Conservation (phyloP, 2,797 vertebrate genomes). For the Anguilla anguilla region DNA sequence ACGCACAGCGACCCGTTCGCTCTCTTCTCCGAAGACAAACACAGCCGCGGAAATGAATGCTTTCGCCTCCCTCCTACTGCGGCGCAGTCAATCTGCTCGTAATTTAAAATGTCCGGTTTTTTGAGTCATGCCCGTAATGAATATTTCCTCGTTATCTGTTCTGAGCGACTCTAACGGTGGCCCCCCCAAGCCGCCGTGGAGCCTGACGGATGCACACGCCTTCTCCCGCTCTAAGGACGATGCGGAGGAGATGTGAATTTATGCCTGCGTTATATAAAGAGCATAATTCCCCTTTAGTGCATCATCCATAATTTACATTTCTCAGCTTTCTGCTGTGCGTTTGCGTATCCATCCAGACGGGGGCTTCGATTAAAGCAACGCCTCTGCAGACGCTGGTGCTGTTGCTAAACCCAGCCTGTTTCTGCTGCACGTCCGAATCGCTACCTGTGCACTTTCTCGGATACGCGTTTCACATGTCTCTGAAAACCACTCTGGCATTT, state of each 20-base stretch:
- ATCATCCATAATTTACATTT: slow-evolving; percentile 17
- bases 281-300: background rate
- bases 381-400: background rate
- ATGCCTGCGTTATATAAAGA: background rate
- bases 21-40: background rate
- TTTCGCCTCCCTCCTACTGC: background rate
- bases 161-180: background rate
- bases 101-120: background rate
- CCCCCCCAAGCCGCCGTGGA: background rate
- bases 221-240: background rate
- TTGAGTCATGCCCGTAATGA: background rate
- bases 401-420: background rate
- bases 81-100: background rate
- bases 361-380: background rate
- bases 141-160: background rate
- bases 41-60: background rate
- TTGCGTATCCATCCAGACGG: background rate
- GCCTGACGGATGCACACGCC: background rate
- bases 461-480: background rate
- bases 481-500: background rate
- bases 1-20: background rate
- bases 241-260: background rate
- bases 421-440: background rate
- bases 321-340: background rate
- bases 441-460: slow-evolving; percentile 37